Conservation (phyloP, 2,797 vertebrate species). For the Eidolon dupreanum region DNA sequence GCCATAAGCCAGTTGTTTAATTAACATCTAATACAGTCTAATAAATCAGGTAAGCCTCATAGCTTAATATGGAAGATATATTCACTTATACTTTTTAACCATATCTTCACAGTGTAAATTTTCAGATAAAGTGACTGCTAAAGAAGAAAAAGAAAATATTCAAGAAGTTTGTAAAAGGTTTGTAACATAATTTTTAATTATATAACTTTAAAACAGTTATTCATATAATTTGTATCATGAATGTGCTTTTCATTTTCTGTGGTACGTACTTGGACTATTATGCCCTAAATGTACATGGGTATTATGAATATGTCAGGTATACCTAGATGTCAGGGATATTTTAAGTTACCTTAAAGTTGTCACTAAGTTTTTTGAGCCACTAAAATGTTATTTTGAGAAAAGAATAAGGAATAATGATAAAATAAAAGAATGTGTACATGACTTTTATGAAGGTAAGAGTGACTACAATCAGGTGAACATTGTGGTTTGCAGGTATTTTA, state of each 20-base stretch:
- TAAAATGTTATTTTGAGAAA: slow-evolving; percentile 42
- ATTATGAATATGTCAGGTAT: not conserved
- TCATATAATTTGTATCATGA: slow-evolving; percentile 12
- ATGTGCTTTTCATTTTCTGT: slow-evolving; percentile 14
- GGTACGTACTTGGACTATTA: not conserved
- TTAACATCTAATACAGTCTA: not conserved
- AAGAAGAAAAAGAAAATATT: slow-evolving; percentile 75
- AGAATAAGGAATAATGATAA: not conserved
- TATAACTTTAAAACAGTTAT: not conserved
- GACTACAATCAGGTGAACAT: slow-evolving; percentile 3
- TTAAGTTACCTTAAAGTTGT: not conserved
- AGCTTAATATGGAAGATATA: not conserved
- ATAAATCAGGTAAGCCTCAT: not conserved
- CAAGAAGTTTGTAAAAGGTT: slow-evolving; percentile 82
- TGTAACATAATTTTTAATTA: slow-evolving; percentile 44
- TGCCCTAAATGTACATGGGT: not conserved
- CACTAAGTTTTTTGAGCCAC: not conserved
- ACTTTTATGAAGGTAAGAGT: not conserved
- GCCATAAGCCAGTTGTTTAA: not conserved
- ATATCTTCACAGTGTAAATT: slow-evolving; percentile 76
- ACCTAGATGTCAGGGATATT: not conserved
- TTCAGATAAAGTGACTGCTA: slow-evolving; percentile 67
- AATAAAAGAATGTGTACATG: not conserved
- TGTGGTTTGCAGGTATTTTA: not conserved
- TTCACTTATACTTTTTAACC: not conserved